Base-by-base conservation (phyloP, 2,888 invertebrate species). In the Lasioglossum leucozonium region DNA sequence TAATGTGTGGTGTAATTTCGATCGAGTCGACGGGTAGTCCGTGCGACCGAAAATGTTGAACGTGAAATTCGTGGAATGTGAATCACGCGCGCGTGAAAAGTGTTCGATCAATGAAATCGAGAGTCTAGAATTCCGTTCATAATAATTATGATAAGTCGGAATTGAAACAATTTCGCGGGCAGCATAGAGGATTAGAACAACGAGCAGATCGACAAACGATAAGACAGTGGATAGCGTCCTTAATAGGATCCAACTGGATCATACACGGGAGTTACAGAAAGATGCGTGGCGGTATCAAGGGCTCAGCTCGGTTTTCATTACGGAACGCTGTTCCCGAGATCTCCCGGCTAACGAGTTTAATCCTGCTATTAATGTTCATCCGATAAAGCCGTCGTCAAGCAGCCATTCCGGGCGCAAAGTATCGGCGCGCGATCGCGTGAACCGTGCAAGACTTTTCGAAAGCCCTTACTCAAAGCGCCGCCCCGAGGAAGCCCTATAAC, bases 401-500 rank as follows among this genome's bases (percentile, higher is more conserved):
- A 67, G 22, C 18, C 40, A 40, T 22, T n/a, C 40, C 22, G 8
- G 30, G 8, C 76, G 18, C 44, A 44, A 55, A 69, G 26, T 8
- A 34, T 34, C 26, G 13, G n/a, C 8, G 11, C n/a, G 13, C 58
- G 37, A 47, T 55, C 34, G 30, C 16, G 11, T 13, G 34, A 58
- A 42, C 42, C 4, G 30, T 30, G 30, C 34, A 1, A 67, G 67
- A 67, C 40, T 71, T 37, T 26, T 37, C 42, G 26, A 18, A 51
- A 34, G 44, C 22, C 22, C 11, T 1, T n/a, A 18, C 16, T 22
- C 44, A 65, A 77, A 85, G 81, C 77, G 65, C 34, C 34, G n/a
- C 58, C 72, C 3, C 18, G 34, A 65, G 72, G 77, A 79, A 88
- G 62, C 79, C 77, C 62, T 74, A 30, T 11, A n/a, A 37, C 22